Base-by-base conservation (phyloP, 2,113 vertebrate species). In the Phocoena sinus region DNA sequence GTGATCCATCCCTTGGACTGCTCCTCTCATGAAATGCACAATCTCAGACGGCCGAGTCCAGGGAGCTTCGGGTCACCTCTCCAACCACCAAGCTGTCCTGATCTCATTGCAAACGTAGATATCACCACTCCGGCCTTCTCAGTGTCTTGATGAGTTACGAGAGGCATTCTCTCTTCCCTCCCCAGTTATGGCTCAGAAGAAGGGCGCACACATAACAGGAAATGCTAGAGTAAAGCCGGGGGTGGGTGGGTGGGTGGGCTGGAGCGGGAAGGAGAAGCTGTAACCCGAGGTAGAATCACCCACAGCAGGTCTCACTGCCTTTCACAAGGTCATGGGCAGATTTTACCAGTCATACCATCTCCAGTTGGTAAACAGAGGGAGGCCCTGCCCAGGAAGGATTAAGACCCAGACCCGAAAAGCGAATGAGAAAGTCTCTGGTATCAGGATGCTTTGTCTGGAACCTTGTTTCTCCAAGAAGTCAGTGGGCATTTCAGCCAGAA, bases 1-100 rank as follows among this genome's bases (percentile, higher is more conserved):
- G 96, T 92, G 93, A 63, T 97, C 96, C 97, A 50, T 93, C 97
- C 97, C 96, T 90, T 70, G 77, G 95, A 62, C 94, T 92, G 28
- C 90, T 96, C 81, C 95, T 97, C 92, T 96, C 91, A 18, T 82
- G 96, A 98, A 98, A 98, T 96, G 94, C 90, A 97, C 97, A 98
- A 96, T 97, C 68, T 96, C 92, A 31, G 77, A 92, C 68, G 44
- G 26, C 13, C 83, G 87, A 62, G 38, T 83, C 77, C 80, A 86
- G 47, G 87, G 63, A 96, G 92, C 82, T 50, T 36, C 3, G 36
- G 68, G 60, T 97, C 70, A 71, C 25, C 82, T 36, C 0, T 5
- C 47, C 97, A 97, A 98, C 97, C 97, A 98, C 63, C 81, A 91
- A 96, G 38, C 23, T 96, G 91, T 91, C 68, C 97, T 82, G 87